Percentiles rank a stretch among this genome's conserved stretches.
Evolutionary conservation across 1,140 invertebrate species (phyloP).

Genomic region (Zelostemma sp.): DNA sequence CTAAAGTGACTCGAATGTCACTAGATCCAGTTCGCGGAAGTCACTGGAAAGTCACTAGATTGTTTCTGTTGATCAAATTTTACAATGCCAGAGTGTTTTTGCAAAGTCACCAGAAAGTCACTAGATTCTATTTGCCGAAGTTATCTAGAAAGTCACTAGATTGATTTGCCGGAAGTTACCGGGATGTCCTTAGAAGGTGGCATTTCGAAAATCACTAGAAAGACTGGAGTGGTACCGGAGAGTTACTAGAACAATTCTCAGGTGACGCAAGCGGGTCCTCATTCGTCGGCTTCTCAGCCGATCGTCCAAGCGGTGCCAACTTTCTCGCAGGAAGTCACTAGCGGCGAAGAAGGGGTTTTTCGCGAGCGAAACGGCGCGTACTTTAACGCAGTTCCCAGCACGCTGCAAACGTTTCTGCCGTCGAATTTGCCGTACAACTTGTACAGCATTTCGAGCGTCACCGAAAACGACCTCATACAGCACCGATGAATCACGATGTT

Average conservation of each 20-base stretch:
- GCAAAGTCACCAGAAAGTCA: no score
- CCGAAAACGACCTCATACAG: constrained; percentile 59
- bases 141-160: no score
- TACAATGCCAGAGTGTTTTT: constrained; percentile 15
- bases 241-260: no score
- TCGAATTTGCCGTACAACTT: constrained; percentile 66
- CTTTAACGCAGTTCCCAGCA: constrained; percentile 57
- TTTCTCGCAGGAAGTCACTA: constrained; percentile 52
- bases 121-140: no score
- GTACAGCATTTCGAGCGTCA: constrained; percentile 63
- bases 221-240: no score
- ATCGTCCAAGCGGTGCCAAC: constrained; percentile 59
- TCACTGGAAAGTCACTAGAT: no score
- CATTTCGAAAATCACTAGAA: no score
- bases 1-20: no score
- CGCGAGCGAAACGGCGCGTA: constrained; percentile 60
- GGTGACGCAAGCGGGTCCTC: constrained; percentile 62
- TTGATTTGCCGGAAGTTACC: no score
- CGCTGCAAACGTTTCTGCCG: constrained; percentile 61
- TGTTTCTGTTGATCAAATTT: no score
- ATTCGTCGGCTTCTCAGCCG: constrained; percentile 53
- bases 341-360: constrained; percentile 48
- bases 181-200: no score
- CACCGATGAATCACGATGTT: constrained; percentile 63
- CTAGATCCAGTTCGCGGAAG: no score